Evolutionary conservation across 2,113 vertebrate genomes (phyloP).

Genomic region (Etheostoma spectabile): DNA sequence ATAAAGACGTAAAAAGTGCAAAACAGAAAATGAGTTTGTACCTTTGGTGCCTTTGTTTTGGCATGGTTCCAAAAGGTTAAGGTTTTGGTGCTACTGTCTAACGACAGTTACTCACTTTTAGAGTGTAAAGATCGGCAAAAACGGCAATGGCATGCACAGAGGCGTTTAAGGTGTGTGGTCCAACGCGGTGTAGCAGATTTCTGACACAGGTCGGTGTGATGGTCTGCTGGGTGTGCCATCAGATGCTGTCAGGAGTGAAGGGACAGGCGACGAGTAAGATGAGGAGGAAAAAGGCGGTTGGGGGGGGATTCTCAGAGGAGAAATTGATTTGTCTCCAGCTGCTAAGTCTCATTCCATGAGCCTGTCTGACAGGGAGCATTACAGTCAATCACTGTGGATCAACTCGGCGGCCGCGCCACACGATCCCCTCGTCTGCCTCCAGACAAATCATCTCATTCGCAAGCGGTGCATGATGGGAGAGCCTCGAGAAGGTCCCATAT

Average conservation of each 20-base stretch:
- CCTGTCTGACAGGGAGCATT: conserved; percentile 77
- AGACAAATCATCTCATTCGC: conserved; percentile 73
- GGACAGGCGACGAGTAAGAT: conserved; percentile 27
- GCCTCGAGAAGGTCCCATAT: conserved; percentile 50
- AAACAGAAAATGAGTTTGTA: no score
- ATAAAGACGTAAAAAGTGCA: no score
- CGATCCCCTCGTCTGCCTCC: conserved; percentile 56
- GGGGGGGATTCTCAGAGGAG: conserved; percentile 22
- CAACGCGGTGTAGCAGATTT: conserved; percentile 32
- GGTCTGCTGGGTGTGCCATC: conserved; percentile 53
- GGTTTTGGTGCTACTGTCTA: no score
- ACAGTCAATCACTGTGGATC: conserved; percentile 83
- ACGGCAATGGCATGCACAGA: conserved; percentile 5
- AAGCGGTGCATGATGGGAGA: conserved; percentile 66
- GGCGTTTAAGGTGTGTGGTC: conserved; percentile 24
- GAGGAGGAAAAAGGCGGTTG: conserved; percentile 34
- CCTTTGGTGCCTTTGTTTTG: no score
- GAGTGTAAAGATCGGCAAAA: no score
- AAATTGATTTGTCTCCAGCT: conserved; percentile 84
- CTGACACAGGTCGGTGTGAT: conserved; percentile 55
- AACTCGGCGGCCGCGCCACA: conserved; percentile 65
- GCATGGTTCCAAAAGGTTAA: no score
- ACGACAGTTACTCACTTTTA: no score
- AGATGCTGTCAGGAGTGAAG: conserved; percentile 41
- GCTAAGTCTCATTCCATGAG: conserved; percentile 74